A percentile compares a stretch with the other conserved stretches of the same genome.
Conservation (phyloP, 2,888 invertebrate genomes). For the Tipula unca region DNA sequence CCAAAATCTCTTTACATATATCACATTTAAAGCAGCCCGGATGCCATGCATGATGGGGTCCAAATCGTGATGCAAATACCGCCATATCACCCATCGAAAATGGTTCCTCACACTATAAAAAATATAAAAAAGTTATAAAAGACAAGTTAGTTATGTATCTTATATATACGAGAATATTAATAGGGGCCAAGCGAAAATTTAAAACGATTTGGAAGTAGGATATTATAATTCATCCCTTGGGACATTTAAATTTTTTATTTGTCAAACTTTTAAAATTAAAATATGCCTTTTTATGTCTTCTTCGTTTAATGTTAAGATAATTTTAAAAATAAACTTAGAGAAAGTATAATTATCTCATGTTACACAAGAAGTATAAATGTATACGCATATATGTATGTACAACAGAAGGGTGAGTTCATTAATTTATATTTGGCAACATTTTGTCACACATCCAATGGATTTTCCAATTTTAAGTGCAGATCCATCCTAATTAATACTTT, state of each 20-base stretch:
- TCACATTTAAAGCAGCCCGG: slow-evolving; percentile 91
- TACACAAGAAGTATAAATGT: too few species aligned
- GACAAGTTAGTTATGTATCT: neutral
- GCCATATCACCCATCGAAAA: slow-evolving; percentile 84
- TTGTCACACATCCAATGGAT: neutral
- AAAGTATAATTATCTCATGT: neutral
- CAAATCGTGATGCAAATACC: slow-evolving; percentile 80
- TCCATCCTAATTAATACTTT: neutral
- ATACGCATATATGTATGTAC: neutral
- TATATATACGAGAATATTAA: neutral
- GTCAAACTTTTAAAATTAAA: neutral
- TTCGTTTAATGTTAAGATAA: neutral
- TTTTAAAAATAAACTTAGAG: neutral
- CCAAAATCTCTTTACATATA: slow-evolving; percentile 87
- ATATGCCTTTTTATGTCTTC: neutral
- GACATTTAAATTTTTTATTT: neutral
- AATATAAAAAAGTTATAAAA: neutral
- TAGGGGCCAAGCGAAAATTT: neutral
- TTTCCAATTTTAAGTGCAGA: neutral
- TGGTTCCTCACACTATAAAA: slow-evolving; percentile 71
- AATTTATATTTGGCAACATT: neutral
- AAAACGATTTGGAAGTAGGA: neutral
- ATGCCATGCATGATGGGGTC: slow-evolving; percentile 83
- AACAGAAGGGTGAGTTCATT: neutral
- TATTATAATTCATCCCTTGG: neutral